Evolutionary conservation across 2,797 vertebrate genomes (phyloP).

Genomic region (Sphaeramia orbicularis): DNA sequence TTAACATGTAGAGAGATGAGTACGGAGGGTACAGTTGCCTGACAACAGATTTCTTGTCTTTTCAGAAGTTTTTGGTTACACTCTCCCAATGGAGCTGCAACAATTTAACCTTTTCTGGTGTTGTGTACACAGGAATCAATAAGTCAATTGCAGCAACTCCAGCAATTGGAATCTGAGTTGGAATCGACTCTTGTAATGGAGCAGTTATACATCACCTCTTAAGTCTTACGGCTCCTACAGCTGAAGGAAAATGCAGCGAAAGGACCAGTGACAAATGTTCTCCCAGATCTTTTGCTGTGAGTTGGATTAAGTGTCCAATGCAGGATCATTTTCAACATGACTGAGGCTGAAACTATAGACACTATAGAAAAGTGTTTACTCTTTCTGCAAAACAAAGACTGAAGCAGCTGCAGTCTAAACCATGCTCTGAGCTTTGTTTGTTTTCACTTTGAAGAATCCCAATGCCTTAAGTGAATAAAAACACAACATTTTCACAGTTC

Average conservation of each 20-base stretch:
- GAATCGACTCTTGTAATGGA: constrained; percentile 2
- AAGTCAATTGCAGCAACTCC: constrained; percentile 13
- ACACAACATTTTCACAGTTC: not conserved
- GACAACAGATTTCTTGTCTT: not conserved
- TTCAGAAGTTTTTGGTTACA: not conserved
- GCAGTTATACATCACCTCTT: constrained; percentile 20
- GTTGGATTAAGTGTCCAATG: not conserved
- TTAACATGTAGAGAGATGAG: too few relatives aligned
- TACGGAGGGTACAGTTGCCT: too few relatives aligned
- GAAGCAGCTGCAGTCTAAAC: not conserved
- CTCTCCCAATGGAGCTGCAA: not conserved
- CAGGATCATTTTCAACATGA: constrained; percentile 3
- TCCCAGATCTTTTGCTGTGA: constrained; percentile 17
- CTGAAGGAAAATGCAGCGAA: too few relatives aligned
- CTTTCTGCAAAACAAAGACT: not conserved
- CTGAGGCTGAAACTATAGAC: not conserved
- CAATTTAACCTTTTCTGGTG: not conserved
- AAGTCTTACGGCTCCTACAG: constrained; percentile 20
- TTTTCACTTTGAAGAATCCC: too few relatives aligned
- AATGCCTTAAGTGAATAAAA: too few relatives aligned
- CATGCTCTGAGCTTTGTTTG: not conserved
- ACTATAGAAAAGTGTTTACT: not conserved
- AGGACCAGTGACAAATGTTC: constrained; percentile 19
- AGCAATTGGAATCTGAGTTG: constrained; percentile 9
- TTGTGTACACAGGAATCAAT: not conserved